Evolutionary conservation across 2,888 invertebrate genomes (phyloP), one percentile per base, ranked within the genome.

Genomic region (Troides oblongomaculatus): DNA sequence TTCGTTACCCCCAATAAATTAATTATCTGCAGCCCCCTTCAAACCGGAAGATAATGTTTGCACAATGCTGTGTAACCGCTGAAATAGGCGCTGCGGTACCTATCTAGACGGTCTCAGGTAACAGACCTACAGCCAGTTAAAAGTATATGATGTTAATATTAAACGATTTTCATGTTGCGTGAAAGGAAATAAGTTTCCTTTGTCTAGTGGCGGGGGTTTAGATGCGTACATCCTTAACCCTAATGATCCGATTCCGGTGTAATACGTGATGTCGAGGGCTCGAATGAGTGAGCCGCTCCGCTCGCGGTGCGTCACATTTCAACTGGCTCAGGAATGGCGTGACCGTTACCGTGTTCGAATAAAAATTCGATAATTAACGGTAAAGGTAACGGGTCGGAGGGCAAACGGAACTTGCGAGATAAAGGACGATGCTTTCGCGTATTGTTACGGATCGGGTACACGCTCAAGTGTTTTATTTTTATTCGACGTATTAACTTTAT

Each of bases 361-460:
- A 84, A 85, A 83, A 81, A 81, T 84, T 84, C 76, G 80, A 84
- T 87, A 88, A 90, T 91, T 87, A 91, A 91, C 91, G 88, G 91
- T 88, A 87, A 83, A 85, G 76, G 78, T 90, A 89, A 90, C 90
- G 89, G 90, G 85, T 87, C 81, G 86, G 85, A 89, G 87, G 88
- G 78, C 78, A 74, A 77, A 77, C 72, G 74, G 76, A 68, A 69
- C 72, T 71, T 68, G 56, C 69, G 71, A 71, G 73, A 76, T 77
- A 75, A 78, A 75, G 75, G 74, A 76, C 72, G 63, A 62, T 36
- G 65, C 17, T 58, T 58, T 59, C 23, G 30, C 46, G 56, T 64
- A 39, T 43, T 62, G 60, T 65, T 61, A 46, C 36, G 39, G 59
- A 56, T 36, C 60, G 50, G 46, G 23, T 63, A 65, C 59, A 39